Conservation (phyloP, 2,113 vertebrate species). For the Phodopus roborovskii region DNA sequence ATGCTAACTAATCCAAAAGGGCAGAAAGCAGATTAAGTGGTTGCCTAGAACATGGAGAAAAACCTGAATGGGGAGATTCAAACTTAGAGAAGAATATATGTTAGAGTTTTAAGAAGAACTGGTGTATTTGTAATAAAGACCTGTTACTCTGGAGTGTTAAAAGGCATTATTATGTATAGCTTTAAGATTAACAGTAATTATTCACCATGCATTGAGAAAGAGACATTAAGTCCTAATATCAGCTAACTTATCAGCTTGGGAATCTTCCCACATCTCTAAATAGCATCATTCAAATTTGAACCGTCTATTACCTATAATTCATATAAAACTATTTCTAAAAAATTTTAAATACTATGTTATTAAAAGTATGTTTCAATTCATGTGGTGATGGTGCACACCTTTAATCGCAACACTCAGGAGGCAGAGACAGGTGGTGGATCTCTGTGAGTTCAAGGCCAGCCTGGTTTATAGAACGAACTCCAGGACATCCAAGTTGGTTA, state of each 20-base stretch:
- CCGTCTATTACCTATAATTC: background rate
- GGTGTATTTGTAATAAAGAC: background rate
- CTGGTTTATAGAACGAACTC: too few relatives aligned
- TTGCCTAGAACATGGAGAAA: background rate
- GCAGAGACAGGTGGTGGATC: background rate
- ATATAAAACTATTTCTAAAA: background rate
- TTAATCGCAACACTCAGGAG: background rate
- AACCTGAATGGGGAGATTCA: background rate
- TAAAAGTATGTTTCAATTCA: background rate
- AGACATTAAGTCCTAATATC: background rate
- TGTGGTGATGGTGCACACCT: background rate
- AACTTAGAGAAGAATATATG: background rate
- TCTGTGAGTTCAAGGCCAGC: background rate
- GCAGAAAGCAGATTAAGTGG: background rate
- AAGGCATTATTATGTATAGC: background rate
- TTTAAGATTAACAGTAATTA: background rate
- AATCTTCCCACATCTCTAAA: background rate
- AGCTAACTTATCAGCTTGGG: background rate
- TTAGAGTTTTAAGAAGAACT: background rate
- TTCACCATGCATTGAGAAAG: background rate
- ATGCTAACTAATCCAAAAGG: background rate
- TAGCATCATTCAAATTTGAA: background rate
- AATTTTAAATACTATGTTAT: background rate
- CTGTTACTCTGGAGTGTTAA: background rate
- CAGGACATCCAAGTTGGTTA: background rate